Evolutionary conservation across 2,797 vertebrate genomes (phyloP).

Genomic region (Chelon auratus): DNA sequence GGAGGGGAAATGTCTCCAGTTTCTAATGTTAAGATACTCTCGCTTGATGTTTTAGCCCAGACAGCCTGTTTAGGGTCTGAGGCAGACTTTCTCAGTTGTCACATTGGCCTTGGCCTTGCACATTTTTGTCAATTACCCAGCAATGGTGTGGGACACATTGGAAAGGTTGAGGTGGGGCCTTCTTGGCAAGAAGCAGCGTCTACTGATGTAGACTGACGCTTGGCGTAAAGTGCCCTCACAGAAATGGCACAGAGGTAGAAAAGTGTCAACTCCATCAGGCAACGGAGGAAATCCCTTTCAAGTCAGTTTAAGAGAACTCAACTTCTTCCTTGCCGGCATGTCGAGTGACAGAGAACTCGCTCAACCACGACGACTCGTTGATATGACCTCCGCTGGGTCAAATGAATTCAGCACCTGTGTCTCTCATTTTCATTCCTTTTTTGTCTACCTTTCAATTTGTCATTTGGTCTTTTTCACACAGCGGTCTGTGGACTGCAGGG

Average conservation of each 20-base stretch:
- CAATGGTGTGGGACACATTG: constrained; percentile 59
- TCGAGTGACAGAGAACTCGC: constrained; percentile 56
- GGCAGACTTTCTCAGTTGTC: constrained; percentile 45
- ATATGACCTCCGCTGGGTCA: constrained; percentile 47
- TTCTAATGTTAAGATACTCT: constrained; percentile 37
- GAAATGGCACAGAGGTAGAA: constrained; percentile 65
- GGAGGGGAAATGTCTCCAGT: constrained; percentile 40
- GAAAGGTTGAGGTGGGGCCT: constrained; percentile 57
- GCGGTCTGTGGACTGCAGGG: neutral
- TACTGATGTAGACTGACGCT: constrained; percentile 73
- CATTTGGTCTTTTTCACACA: constrained; percentile 14
- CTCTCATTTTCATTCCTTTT: constrained; percentile 24
- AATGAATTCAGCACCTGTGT: constrained; percentile 63
- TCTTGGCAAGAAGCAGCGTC: constrained; percentile 33
- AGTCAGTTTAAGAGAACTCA: constrained; percentile 58
- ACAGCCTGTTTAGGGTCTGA: constrained; percentile 47
- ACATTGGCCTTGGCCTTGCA: constrained; percentile 35
- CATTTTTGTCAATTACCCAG: constrained; percentile 64
- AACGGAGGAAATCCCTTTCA: constrained; percentile 70
- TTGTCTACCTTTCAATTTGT: constrained; percentile 13
- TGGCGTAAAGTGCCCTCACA: constrained; percentile 65
- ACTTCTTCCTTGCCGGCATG: constrained; percentile 43
- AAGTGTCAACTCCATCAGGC: constrained; percentile 74
- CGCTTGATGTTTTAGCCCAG: constrained; percentile 27
- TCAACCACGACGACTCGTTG: constrained; percentile 26